Evolutionary conservation across 2,888 invertebrate species (phyloP), one percentile per base, ranked within the genome.

Genomic region (Troglohyphantes excavatus): DNA sequence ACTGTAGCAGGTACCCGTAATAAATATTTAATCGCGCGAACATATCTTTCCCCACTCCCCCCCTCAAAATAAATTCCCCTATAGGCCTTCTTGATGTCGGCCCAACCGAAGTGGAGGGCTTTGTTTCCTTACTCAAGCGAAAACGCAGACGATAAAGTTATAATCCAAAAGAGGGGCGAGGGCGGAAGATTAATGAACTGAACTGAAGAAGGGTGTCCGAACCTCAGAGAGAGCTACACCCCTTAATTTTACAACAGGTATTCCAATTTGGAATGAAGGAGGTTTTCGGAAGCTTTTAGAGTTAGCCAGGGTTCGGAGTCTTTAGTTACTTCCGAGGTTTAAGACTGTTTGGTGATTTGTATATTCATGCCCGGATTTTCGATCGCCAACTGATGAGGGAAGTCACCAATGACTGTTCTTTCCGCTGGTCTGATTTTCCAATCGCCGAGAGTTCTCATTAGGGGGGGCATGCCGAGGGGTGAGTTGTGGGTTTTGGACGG

Each of bases 21-120:
- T 86, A 86, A 86, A 86, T 86, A 86, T 86, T 86, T 86, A 86
- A 86, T 86, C 86, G 79, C 68, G 70, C 43, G 78, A 86, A 86
- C 78, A 61, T 43, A 9, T 13, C 39, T 23, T 39, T 61, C 21
- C 79, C 53, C 63, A 63, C 23, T 70, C 46, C 43, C 9, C 43
- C n/a, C 46, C 33, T 63, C 26, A 27, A 67, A 84, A 79, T 86
- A 86, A 86, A 79, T 86, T 86, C 70, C 27, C 19, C 43, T n/a
- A 6, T 33, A 53, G 17, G 5, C n/a, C 53, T n/a, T n/a, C n/a
- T 53, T 53, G 53, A n/a, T n/a, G n/a, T n/a, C n/a, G n/a, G 70
- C n/a, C 39, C 27, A 43, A 72, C 43, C 19, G 19, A 43, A n/a
- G n/a, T n/a, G n/a, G 19, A 67, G n/a, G 65, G 83, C 83, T 83